Evolutionary conservation across 2,888 invertebrate species (phyloP).

Genomic region (Cerceris ruficornis): DNA sequence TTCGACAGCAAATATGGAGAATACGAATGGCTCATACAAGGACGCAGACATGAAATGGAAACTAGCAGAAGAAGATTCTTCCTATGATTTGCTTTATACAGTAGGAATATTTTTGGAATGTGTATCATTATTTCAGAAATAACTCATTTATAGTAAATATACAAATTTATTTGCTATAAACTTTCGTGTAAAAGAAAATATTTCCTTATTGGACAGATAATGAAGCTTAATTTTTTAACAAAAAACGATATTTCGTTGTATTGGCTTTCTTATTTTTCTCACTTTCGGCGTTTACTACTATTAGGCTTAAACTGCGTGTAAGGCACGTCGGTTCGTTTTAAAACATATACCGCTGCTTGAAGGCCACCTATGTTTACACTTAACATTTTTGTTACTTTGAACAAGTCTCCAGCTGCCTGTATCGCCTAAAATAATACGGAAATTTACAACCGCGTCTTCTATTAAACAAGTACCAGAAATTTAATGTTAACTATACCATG

Average conservation of each 20-base stretch:
- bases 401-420: constrained; percentile 62
- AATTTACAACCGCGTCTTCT: neutral
- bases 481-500: constrained; percentile 52
- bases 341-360: constrained; percentile 73
- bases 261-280: neutral
- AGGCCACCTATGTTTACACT: constrained; percentile 74
- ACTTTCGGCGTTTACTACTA: neutral
- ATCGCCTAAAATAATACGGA: constrained; percentile 62
- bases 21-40: constrained; percentile 97
- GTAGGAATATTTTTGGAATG: neutral
- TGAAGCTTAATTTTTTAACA: neutral
- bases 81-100: constrained; percentile 84
- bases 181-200: constrained; percentile 30
- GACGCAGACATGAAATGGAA: constrained; percentile 96
- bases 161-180: constrained; percentile 28
- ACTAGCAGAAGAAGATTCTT: constrained; percentile 96
- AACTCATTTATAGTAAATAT: constrained; percentile 37
- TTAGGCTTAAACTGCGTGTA: constrained; percentile 53
- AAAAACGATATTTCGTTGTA: neutral
- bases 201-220: constrained; percentile 27
- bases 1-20: constrained; percentile 98
- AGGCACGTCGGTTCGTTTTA: constrained; percentile 64
- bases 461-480: neutral
- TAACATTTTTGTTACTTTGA: constrained; percentile 69
- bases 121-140: constrained; percentile 1